Evolutionary conservation across 2,888 invertebrate genomes (phyloP).

Genomic region (Dioctria rufipes): DNA sequence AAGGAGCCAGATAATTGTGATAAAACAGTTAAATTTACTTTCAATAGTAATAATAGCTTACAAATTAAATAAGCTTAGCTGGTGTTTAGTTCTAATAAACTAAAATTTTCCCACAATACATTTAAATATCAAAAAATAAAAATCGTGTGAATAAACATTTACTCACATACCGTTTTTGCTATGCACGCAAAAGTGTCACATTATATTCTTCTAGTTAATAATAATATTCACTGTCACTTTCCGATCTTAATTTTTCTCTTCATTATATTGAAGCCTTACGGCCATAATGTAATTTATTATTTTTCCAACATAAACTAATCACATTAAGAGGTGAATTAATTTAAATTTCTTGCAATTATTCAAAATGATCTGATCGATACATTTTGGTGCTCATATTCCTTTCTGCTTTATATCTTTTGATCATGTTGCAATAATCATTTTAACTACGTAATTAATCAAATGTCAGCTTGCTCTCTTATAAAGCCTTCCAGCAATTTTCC

Average conservation of each 20-base stretch:
- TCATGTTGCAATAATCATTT: slow-evolving; percentile 29
- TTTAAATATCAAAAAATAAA: too few species aligned
- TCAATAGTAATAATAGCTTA: too few species aligned
- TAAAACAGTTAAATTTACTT: too few species aligned
- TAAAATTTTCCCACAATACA: too few species aligned
- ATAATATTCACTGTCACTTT: background rate
- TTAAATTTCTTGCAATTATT: background rate
- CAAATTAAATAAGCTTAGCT: too few species aligned
- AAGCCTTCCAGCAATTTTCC: background rate
- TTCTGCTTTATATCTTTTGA: background rate
- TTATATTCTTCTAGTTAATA: too few species aligned
- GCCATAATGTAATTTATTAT: background rate
- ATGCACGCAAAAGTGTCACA: too few species aligned
- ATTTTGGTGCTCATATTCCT: background rate
- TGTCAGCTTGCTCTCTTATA: background rate
- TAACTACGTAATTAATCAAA: slow-evolving; percentile 24
- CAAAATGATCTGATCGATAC: background rate
- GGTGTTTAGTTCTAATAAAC: too few species aligned
- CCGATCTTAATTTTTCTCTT: background rate
- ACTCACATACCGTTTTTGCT: too few species aligned
- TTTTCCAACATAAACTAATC: background rate
- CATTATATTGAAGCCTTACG: background rate
- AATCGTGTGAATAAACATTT: too few species aligned
- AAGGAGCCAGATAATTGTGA: too few species aligned
- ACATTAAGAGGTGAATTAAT: background rate